A percentile compares a stretch with the other conserved stretches of the same genome.
Conservation (phyloP, 2,888 invertebrate species). For the Philereme transversata region DNA sequence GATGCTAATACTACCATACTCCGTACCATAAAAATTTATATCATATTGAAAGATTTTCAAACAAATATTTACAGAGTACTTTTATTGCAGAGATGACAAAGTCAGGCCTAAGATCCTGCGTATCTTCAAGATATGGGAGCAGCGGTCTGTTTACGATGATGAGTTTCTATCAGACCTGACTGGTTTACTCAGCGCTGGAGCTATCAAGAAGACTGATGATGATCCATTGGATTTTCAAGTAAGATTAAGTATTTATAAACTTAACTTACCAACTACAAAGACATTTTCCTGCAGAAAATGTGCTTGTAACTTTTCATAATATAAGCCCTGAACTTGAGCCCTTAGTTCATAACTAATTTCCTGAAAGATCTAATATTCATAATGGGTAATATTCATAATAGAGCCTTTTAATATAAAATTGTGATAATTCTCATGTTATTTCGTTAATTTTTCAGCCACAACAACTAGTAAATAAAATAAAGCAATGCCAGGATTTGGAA, state of each 20-base stretch:
- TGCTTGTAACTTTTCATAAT: too few relatives aligned
- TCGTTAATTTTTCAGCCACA: constrained; percentile 82
- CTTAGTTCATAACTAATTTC: too few relatives aligned
- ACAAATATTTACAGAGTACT: not conserved
- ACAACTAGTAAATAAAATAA: constrained; percentile 89
- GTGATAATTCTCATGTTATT: constrained; percentile 17
- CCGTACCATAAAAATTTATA: too few relatives aligned
- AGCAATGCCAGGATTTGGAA: constrained; percentile 89
- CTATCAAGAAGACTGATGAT: constrained; percentile 87
- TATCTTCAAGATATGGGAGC: constrained; percentile 98
- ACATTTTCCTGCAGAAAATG: too few relatives aligned
- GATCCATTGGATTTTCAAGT: constrained; percentile 91
- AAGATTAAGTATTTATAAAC: constrained; percentile 24
- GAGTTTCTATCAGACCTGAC: constrained; percentile 94
- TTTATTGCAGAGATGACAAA: constrained; percentile 90
- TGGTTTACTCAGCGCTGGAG: constrained; percentile 91
- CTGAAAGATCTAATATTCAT: too few relatives aligned
- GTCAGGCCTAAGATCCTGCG: constrained; percentile 93
- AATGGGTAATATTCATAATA: too few relatives aligned
- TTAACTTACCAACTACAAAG: too few relatives aligned
- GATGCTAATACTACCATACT: too few relatives aligned
- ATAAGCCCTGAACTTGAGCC: too few relatives aligned
- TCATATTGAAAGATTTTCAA: too few relatives aligned
- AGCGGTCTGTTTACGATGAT: constrained; percentile 94
- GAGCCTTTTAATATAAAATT: not conserved